These are phyloP conservation scores for Globicephala melas DNA, from an alignment of 2,113 vertebrate species.

Conservation along the genomic window DNA sequence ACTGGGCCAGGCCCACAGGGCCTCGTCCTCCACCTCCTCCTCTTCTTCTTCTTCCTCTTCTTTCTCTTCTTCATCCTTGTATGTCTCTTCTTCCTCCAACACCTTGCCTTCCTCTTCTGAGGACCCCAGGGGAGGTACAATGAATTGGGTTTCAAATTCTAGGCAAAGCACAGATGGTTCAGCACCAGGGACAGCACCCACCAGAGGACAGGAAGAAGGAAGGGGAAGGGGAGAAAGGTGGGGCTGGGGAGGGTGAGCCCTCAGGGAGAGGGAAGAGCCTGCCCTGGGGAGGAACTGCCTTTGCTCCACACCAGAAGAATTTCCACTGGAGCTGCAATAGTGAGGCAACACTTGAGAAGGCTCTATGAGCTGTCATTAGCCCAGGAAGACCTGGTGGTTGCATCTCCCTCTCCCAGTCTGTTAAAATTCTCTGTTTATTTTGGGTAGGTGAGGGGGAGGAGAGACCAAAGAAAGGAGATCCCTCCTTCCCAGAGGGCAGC, in stretches of 20 bases:
- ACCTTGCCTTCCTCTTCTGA: constrained; percentile 25
- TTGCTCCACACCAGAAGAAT: background rate
- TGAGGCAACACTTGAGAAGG: background rate
- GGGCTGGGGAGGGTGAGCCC: background rate
- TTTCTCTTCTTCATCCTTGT: constrained; percentile 31
- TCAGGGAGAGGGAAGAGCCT: background rate
- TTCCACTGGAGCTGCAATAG: background rate
- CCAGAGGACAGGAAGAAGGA: fast-evolving
- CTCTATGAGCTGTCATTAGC: background rate
- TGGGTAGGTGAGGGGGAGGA: background rate
- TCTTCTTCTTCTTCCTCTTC: constrained; percentile 38
- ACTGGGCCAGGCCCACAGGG: constrained; percentile 46
- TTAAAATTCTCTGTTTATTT: background rate
- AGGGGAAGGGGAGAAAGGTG: background rate
- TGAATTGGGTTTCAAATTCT: constrained; percentile 60
- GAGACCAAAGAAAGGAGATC: background rate
- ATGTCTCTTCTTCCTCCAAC: constrained; percentile 31
- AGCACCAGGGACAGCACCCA: constrained; percentile 71
- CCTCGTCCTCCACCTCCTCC: constrained; percentile 53
- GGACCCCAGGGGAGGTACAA: constrained; percentile 31
- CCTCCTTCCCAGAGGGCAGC: background rate
- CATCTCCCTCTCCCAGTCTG: background rate
- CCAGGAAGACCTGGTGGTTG: background rate
- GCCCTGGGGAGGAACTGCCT: background rate
- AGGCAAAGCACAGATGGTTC: constrained; percentile 58